These are phyloP conservation scores for Staurois parvus DNA, from an alignment of 2,797 vertebrate species.

Conservation along the genomic window DNA sequence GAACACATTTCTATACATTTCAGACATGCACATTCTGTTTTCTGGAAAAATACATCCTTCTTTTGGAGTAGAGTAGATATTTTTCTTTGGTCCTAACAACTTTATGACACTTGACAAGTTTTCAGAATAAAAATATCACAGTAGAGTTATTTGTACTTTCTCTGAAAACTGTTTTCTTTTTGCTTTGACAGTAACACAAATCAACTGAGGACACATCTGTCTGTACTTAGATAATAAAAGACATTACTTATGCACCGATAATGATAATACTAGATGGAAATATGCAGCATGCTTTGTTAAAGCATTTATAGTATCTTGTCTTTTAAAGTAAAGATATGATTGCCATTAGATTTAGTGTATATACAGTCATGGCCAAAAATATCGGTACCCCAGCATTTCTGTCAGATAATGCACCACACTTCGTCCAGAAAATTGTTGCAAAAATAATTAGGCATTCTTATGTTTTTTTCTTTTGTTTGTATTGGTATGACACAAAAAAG, in stretches of 20 bases:
- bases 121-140: conserved; percentile 34
- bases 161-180: conserved; percentile 6
- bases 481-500: too few species aligned
- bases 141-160: conserved; percentile 30
- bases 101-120: conserved; percentile 25
- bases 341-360: too few species aligned
- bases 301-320: conserved; percentile 2
- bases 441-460: too few species aligned
- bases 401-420: too few species aligned
- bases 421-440: too few species aligned
- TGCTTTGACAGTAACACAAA: conserved; percentile 11
- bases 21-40: conserved; percentile 6
- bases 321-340: too few species aligned
- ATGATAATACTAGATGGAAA: conserved; percentile 16
- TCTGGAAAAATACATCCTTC: conserved; percentile 23
- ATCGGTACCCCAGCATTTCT: too few species aligned
- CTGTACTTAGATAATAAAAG: not conserved
- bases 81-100: conserved; percentile 24
- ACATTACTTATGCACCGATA: conserved; percentile 1
- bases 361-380: too few species aligned
- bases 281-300: not conserved
- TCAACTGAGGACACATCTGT: conserved; percentile 19
- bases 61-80: conserved; percentile 18
- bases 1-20: not conserved
- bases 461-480: too few species aligned